Base-by-base conservation (phyloP, 2,888 invertebrate genomes). In the Eupithecia abbreviata region DNA sequence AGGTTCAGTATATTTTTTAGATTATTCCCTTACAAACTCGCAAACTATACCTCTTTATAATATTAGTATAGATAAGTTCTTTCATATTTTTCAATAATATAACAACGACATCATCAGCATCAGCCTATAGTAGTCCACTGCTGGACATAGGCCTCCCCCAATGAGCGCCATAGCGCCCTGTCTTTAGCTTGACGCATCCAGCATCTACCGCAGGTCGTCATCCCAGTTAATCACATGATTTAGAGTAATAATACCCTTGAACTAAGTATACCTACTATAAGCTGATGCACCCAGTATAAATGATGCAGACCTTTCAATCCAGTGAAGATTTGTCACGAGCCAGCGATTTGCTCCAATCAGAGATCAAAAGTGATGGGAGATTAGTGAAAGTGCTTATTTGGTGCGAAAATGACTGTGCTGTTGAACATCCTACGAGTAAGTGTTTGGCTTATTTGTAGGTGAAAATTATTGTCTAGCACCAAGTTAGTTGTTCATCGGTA, bases 231-330 rank as follows among this genome's bases (percentile, higher is more conserved):
- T 12, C 62, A 18, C 10, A 7, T 10, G 18, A 18, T 58, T n/a
- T 18, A 4, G 18, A 18, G 6, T 58, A 55, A 55, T 10, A 55
- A 7, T 30, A 30, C 10, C 30, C 30, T 30, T 62, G 12, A 30
- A 62, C 6, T 30, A 30, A 30, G 30, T 30, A 62, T 30, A 10
- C 51, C 15, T 15, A 15, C 18, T 62, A 62, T 30, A 30, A 62
- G 30, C 62, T 62, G 62, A 62, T 62, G 10, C 62, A 3, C 12
- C 62, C 4, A 58, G 73, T 70, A 45, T 77, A 77, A 82, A 81
- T 80, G 81, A 81, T 82, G 77, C 73, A 84, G 85, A 86, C 84
- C 85, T 85, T 87, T 86, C 83, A 85, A 86, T 86, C 79, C 71
- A 43, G 81, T 71, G 77, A n/a, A 70, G 71, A 70, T 80, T 77